A percentile compares a stretch with the other conserved stretches of the same genome.
Evolutionary conservation across 1,140 invertebrate genomes (phyloP).

Genomic region (Teleogryllus occipitalis): DNA sequence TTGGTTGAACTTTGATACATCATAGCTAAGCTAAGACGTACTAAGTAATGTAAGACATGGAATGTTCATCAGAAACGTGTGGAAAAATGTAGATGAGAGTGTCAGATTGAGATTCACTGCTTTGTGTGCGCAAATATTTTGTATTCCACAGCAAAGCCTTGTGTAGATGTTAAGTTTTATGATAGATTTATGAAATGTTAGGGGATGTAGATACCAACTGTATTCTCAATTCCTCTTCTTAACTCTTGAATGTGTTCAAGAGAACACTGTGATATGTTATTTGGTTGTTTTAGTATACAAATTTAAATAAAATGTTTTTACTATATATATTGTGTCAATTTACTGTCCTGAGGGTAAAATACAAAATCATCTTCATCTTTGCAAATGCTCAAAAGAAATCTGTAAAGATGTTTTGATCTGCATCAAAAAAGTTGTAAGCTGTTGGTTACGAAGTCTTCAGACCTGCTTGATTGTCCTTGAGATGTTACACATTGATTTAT

Average conservation of each 20-base stretch:
- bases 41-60: neutral
- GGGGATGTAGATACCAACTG: neutral
- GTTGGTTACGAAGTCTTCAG: no score
- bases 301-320: neutral
- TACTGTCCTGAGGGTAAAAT: neutral
- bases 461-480: no score
- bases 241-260: neutral
- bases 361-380: neutral
- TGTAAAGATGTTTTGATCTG: no score
- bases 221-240: neutral
- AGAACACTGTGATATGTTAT: neutral
- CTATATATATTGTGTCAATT: neutral
- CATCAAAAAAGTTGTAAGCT: no score
- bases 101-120: neutral
- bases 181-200: neutral
- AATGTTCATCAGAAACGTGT: neutral
- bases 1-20: neutral
- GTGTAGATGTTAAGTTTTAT: neutral
- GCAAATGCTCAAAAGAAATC: no score
- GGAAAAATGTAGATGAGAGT: neutral
- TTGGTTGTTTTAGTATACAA: neutral
- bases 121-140: neutral
- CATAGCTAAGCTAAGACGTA: neutral
- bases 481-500: no score
- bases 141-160: neutral